phyloP scores from a whole-genome alignment of 2,888 invertebrate species.

The Cylloceria caligata region DNA sequence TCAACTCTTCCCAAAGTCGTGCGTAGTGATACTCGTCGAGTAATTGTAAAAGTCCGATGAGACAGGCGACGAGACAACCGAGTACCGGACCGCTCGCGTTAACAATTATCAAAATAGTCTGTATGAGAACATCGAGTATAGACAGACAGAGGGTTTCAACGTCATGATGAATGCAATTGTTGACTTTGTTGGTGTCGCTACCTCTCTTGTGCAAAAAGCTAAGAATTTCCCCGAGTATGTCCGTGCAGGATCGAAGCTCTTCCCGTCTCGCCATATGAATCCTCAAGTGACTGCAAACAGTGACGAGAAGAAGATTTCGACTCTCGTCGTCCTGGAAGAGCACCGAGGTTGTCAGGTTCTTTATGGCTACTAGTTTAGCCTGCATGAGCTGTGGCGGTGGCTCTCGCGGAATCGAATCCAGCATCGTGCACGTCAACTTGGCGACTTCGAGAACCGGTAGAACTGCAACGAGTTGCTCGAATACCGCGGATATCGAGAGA shows the following conservation, averaged over 20 bases:
- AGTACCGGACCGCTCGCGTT: slow-evolving; percentile 91
- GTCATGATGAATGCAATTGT: slow-evolving; percentile 90
- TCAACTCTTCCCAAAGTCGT: slow-evolving; percentile 93
- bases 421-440: slow-evolving; percentile 91
- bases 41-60: slow-evolving; percentile 93
- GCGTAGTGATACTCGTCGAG: slow-evolving; percentile 95
- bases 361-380: slow-evolving; percentile 93
- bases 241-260: slow-evolving; percentile 93
- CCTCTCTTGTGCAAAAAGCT: slow-evolving; percentile 87
- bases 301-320: slow-evolving; percentile 92
- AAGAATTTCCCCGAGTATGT: slow-evolving; percentile 94
- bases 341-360: slow-evolving; percentile 91
- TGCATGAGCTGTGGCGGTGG: slow-evolving; percentile 90
- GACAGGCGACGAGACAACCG: slow-evolving; percentile 94
- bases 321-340: slow-evolving; percentile 93
- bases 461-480: slow-evolving; percentile 92
- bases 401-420: slow-evolving; percentile 91
- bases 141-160: slow-evolving; percentile 93
- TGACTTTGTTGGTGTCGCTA: slow-evolving; percentile 86
- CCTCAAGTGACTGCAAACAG: slow-evolving; percentile 94
- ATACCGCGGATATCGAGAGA: slow-evolving; percentile 93
- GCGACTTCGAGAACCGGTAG: slow-evolving; percentile 92
- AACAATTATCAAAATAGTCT: slow-evolving; percentile 93
- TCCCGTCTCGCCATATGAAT: slow-evolving; percentile 93
- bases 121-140: slow-evolving; percentile 93